Conservation (phyloP, 2,797 vertebrate species). For the Peromyscus aztecus region DNA sequence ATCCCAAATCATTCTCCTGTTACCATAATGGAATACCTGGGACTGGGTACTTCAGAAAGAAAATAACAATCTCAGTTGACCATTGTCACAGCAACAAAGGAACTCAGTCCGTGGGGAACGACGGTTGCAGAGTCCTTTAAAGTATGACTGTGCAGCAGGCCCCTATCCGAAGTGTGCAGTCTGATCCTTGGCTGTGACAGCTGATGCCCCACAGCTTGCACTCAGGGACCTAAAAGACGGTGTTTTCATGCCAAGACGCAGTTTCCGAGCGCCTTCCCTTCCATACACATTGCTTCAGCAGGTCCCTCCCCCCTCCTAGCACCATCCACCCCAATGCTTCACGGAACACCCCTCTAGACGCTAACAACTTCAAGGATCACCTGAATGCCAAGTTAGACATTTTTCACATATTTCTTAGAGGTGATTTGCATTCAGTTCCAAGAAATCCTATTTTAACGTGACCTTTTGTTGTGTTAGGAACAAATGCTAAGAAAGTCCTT, state of each 20-base stretch:
- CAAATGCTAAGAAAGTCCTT: neutral
- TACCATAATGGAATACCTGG: neutral
- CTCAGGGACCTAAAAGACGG: neutral
- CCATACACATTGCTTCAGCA: neutral
- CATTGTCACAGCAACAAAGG: neutral
- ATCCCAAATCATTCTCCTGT: neutral
- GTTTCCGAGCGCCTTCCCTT: neutral
- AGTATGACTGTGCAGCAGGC: neutral
- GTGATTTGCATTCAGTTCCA: neutral
- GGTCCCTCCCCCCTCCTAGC: neutral
- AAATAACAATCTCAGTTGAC: neutral
- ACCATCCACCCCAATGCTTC: neutral
- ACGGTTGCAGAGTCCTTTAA: neutral
- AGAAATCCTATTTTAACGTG: neutral
- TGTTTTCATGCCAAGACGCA: neutral
- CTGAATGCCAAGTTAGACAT: slow-evolving; percentile 5
- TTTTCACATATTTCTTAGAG: neutral
- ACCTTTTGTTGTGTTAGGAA: neutral
- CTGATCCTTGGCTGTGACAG: neutral
- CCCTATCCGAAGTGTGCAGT: rapidly evolving
- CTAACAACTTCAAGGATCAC: neutral
- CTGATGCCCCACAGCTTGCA: neutral
- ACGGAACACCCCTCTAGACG: neutral
- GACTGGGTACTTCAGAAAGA: neutral
- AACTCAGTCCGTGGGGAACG: neutral